These are phyloP conservation scores for Meloidogyne floridensis DNA, from an alignment of 1,140 invertebrate species.

Conservation along the genomic window DNA sequence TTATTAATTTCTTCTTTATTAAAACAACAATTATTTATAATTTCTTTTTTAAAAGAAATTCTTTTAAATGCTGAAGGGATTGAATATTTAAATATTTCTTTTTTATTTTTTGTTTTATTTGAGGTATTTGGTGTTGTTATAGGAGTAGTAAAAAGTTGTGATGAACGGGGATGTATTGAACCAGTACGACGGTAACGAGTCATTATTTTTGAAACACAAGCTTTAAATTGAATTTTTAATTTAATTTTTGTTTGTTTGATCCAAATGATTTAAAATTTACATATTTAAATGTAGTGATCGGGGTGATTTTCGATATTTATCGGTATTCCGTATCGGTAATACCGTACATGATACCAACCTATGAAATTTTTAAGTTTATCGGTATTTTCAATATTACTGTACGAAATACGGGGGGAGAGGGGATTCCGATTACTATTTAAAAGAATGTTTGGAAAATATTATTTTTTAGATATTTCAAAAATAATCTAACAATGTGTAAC, in stretches of 20 bases:
- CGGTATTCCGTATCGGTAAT: no score
- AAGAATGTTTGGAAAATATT: neutral
- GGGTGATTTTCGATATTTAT: no score
- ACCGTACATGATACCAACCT: no score
- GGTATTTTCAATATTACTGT: no score
- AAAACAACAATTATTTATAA: no score
- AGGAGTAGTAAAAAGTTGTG: constrained; percentile 24
- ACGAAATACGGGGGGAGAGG: no score
- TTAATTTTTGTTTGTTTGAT: neutral
- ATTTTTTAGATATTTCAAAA: neutral
- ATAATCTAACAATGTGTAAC: constrained; percentile 43
- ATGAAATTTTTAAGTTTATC: no score
- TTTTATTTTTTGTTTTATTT: neutral
- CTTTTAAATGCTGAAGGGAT: neutral
- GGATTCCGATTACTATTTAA: no score
- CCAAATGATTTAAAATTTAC: no score
- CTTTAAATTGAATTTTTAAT: constrained; percentile 2
- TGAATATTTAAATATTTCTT: neutral
- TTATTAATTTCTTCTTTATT: no score
- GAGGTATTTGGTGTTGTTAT: neutral
- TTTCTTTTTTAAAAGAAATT: neutral
- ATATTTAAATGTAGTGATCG: no score
- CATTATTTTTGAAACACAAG: constrained; percentile 58
- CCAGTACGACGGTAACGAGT: constrained; percentile 51
- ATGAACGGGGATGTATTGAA: constrained; percentile 41